phyloP scores from a whole-genome alignment of 2,888 invertebrate species.

The Ptycholaimellus sp. region DNA sequence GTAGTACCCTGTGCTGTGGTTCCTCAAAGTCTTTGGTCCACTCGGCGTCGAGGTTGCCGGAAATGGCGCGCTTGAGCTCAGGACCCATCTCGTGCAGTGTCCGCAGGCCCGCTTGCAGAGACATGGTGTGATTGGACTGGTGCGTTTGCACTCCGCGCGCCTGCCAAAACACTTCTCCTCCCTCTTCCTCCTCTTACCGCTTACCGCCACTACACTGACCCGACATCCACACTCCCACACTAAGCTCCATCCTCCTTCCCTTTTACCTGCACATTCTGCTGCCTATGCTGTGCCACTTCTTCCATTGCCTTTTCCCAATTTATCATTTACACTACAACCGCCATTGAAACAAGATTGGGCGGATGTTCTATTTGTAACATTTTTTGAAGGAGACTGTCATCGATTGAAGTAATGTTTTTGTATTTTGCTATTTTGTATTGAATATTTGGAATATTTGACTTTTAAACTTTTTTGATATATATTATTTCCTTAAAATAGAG shows the following conservation, averaged over 20 bases:
- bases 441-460: too few relatives aligned
- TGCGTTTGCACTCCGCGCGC: not conserved
- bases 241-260: not conserved
- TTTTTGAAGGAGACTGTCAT: too few relatives aligned
- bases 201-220: not conserved
- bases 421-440: too few relatives aligned
- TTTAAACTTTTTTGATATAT: too few relatives aligned
- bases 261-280: not conserved
- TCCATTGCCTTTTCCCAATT: too few relatives aligned
- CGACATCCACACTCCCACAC: not conserved
- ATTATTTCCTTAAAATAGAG: too few relatives aligned
- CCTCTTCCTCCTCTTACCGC: not conserved
- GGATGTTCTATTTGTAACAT: too few relatives aligned
- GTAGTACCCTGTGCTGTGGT: conserved; percentile 96
- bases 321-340: too few relatives aligned
- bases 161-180: not conserved
- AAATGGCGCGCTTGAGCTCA: conserved; percentile 89
- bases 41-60: conserved; percentile 75
- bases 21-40: conserved; percentile 53
- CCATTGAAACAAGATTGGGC: too few relatives aligned
- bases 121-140: not conserved
- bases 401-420: too few relatives aligned
- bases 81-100: conserved; percentile 95
- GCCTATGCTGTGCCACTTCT: too few relatives aligned
- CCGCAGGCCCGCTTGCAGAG: conserved; percentile 60